phyloP scores from a whole-genome alignment of 1,140 invertebrate genomes.

The Mizuhopecten yessoensis region DNA sequence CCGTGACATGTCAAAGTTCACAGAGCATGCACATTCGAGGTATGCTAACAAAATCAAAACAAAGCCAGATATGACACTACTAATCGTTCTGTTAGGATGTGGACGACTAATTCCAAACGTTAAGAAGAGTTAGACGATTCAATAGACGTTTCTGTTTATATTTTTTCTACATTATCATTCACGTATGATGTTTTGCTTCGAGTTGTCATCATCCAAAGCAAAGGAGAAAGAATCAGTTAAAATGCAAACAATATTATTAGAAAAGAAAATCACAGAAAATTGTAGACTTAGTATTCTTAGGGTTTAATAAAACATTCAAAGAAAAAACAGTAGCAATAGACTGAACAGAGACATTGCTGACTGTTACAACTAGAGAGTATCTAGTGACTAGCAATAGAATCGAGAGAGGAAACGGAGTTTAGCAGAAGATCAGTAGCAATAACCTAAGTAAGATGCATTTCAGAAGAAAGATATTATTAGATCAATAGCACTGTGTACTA shows the following conservation, averaged over 20 bases:
- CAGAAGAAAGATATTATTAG: too few species aligned
- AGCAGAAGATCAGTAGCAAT: too few species aligned
- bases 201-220: neutral
- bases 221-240: neutral
- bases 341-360: slow-evolving; percentile 36
- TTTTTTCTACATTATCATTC: neutral
- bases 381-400: too few species aligned
- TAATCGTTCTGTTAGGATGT: too few species aligned
- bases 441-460: too few species aligned
- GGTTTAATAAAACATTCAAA: neutral
- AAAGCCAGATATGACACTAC: neutral
- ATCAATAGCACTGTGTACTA: too few species aligned
- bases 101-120: too few species aligned
- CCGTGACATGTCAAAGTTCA: slow-evolving; percentile 32
- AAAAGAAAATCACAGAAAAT: neutral
- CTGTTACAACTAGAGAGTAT: too few species aligned
- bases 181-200: neutral
- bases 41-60: slow-evolving; percentile 9
- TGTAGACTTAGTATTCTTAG: too few species aligned
- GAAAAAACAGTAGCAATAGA: neutral
- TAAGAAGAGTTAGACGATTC: neutral
- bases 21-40: slow-evolving; percentile 1
- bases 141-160: neutral
- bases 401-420: too few species aligned
- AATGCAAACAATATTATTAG: slow-evolving; percentile 7